These are phyloP conservation scores for Platichthys stellatus DNA, from an alignment of 2,113 vertebrate species.

Conservation along the genomic window DNA sequence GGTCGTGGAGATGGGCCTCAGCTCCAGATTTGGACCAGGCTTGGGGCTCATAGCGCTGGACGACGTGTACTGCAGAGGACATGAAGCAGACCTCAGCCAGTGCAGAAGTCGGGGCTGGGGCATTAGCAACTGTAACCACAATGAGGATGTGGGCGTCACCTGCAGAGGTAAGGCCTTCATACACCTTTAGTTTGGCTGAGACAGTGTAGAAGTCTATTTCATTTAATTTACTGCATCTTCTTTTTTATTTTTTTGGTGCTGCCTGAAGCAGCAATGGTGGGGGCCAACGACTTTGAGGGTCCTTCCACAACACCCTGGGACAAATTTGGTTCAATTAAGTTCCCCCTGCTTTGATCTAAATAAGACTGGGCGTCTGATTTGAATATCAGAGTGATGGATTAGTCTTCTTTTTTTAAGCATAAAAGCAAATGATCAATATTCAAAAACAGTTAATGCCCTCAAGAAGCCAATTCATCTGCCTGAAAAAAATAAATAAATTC, in stretches of 20 bases:
- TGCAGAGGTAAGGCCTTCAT: conserved; percentile 85
- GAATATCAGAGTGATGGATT: too few relatives aligned
- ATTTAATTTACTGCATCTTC: background rate
- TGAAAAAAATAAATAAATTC: too few relatives aligned
- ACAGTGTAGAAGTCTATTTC: background rate
- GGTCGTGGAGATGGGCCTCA: conserved; percentile 81
- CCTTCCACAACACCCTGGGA: too few relatives aligned
- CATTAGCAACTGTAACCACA: conserved; percentile 97
- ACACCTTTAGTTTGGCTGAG: background rate
- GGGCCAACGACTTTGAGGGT: too few relatives aligned
- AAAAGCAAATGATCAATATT: too few relatives aligned
- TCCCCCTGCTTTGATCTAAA: too few relatives aligned
- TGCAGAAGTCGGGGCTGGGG: conserved; percentile 93
- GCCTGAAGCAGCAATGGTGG: conserved; percentile 76
- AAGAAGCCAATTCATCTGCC: too few relatives aligned
- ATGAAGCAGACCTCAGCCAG: conserved; percentile 86
- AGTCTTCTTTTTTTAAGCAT: too few relatives aligned
- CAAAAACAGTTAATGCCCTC: too few relatives aligned
- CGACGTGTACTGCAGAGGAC: conserved; percentile 93
- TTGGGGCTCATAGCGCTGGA: conserved; percentile 90
- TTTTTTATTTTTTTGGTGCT: conserved; percentile 21
- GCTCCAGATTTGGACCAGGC: conserved; percentile 90
- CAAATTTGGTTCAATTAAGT: too few relatives aligned
- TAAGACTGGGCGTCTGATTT: too few relatives aligned
- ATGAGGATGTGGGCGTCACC: conserved; percentile 91